Percentiles rank a stretch among this genome's conserved stretches.
These are phyloP conservation scores for Calliopsis andreniformis DNA, from an alignment of 1,140 invertebrate genomes.

Conservation along the genomic window DNA sequence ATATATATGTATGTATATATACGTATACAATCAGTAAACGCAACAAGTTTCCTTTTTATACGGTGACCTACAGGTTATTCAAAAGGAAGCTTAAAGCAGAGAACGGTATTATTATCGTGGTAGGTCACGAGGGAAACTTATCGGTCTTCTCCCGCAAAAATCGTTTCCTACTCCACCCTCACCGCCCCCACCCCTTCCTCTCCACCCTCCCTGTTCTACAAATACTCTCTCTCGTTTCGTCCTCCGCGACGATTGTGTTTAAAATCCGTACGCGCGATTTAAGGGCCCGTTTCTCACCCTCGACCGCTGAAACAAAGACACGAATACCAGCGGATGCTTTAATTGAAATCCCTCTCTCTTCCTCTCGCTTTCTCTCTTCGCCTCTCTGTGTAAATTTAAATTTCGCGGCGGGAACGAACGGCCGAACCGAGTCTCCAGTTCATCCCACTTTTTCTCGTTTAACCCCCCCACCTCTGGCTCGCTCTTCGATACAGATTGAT, in stretches of 20 bases:
- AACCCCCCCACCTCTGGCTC: neutral
- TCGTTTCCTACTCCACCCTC: constrained; percentile 17
- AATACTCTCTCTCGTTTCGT: constrained; percentile 6
- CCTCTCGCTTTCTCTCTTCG: neutral
- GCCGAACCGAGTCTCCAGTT: constrained; percentile 6
- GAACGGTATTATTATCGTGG: constrained; percentile 64
- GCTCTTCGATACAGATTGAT: no score
- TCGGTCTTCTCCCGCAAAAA: constrained; percentile 57
- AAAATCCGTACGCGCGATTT: constrained; percentile 26
- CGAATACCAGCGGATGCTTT: constrained; percentile 8
- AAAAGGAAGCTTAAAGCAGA: constrained; percentile 68
- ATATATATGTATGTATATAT: constrained; percentile 23
- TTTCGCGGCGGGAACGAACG: constrained; percentile 20
- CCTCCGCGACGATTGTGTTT: constrained; percentile 33
- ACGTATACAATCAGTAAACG: constrained; percentile 61
- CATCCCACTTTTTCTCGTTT: neutral
- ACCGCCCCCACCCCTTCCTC: no score
- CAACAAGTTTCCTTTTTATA: constrained; percentile 70
- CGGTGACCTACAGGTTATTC: constrained; percentile 69
- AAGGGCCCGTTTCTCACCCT: constrained; percentile 42
- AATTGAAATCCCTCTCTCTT: constrained; percentile 34
- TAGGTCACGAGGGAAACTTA: constrained; percentile 64
- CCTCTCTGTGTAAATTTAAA: constrained; percentile 21
- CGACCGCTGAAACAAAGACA: constrained; percentile 34
- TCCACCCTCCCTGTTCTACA: constrained; percentile 3